Evolutionary conservation across 2,888 invertebrate species (phyloP).

Genomic region (Sarcophaga variegata): DNA sequence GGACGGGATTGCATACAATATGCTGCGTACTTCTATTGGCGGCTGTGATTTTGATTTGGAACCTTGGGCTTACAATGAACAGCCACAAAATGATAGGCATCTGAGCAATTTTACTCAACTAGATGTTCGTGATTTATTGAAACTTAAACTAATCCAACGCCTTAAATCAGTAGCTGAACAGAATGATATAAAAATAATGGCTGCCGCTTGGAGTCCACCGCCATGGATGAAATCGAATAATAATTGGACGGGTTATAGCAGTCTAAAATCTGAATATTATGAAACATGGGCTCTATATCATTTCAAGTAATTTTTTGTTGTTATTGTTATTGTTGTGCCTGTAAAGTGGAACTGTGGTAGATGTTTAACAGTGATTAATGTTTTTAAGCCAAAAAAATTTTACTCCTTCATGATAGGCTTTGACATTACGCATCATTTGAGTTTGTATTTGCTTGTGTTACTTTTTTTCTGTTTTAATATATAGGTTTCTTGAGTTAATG

Average conservation of each 20-base stretch:
- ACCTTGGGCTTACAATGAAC: conserved; percentile 91
- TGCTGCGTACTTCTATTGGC: conserved; percentile 92
- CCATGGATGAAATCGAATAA: conserved; percentile 88
- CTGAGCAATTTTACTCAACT: conserved; percentile 85
- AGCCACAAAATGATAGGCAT: conserved; percentile 83
- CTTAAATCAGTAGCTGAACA: conserved; percentile 73
- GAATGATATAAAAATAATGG: conserved; percentile 77
- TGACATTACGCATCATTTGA: conserved; percentile 17
- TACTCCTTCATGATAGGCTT: neutral
- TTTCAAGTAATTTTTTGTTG: conserved; percentile 83
- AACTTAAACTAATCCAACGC: conserved; percentile 77
- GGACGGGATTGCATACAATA: conserved; percentile 88
- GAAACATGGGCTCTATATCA: conserved; percentile 92
- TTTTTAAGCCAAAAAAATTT: neutral
- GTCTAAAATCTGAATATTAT: conserved; percentile 85
- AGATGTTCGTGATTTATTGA: conserved; percentile 78
- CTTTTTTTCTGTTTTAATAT: conserved; percentile 32
- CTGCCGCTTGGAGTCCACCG: conserved; percentile 86
- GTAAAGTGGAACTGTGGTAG: neutral
- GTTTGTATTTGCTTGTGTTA: neutral
- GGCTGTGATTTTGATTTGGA: conserved; percentile 93
- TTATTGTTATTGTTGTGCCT: neutral
- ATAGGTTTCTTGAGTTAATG: conserved; percentile 87
- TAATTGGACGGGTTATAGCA: conserved; percentile 84
- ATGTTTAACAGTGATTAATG: too few species aligned